phyloP scores from a whole-genome alignment of 1,140 invertebrate species.

The Ceratoteleas bidentatus region DNA sequence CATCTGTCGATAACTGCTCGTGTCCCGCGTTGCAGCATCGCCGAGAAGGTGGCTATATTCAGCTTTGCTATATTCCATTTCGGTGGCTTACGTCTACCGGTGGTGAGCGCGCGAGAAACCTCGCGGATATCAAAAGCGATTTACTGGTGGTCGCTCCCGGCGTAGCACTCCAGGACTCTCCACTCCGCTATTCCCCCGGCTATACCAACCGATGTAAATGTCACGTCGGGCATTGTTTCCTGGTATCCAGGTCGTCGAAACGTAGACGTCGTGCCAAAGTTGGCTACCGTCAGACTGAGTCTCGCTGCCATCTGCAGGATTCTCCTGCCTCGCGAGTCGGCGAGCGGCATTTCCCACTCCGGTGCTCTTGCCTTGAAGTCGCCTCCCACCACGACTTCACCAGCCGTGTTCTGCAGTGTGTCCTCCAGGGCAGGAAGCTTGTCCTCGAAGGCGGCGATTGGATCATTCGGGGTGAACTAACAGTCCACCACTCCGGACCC shows the following conservation, averaged over 20 bases:
- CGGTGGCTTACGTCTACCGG: not conserved
- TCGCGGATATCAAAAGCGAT: slow-evolving; percentile 2
- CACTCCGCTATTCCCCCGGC: not conserved
- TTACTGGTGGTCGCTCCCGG: no score
- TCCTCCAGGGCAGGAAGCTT: not conserved
- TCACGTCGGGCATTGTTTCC: slow-evolving; percentile 28
- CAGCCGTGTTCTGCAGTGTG: not conserved
- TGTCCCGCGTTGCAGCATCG: no score
- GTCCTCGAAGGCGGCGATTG: no score
- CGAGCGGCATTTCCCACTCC: slow-evolving; percentile 11
- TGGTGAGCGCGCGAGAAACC: not conserved
- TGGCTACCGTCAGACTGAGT: not conserved
- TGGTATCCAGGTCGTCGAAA: no score
- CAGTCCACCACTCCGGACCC: no score
- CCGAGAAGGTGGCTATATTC: not conserved
- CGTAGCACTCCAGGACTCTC: slow-evolving; percentile 9
- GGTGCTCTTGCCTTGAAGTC: no score
- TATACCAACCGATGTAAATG: not conserved
- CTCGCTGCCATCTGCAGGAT: not conserved
- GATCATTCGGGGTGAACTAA: not conserved
- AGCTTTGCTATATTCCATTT: not conserved
- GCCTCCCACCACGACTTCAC: not conserved
- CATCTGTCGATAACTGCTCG: not conserved
- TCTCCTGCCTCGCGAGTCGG: not conserved
- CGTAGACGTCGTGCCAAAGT: not conserved